phyloP scores from a whole-genome alignment of 2,113 vertebrate genomes.

The Pseudolaguvia tuberculata region DNA sequence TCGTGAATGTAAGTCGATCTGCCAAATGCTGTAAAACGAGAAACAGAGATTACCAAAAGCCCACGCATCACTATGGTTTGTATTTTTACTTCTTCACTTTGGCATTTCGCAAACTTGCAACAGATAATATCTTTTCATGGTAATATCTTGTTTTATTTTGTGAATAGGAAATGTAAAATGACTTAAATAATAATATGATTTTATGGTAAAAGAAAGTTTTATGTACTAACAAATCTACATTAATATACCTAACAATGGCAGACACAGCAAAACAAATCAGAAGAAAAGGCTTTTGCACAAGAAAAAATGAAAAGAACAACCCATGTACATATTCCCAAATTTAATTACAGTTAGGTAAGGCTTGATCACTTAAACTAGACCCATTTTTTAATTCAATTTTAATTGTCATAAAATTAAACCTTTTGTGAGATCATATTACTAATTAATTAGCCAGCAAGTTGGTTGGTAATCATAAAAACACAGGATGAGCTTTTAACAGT shows the following conservation, averaged over 20 bases:
- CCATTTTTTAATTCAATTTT: too few relatives aligned
- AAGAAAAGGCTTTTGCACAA: not conserved
- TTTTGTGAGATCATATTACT: slow-evolving; percentile 1
- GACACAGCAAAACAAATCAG: slow-evolving; percentile 27
- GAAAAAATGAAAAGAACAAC: not conserved
- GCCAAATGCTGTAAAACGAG: too few relatives aligned
- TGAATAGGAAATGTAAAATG: not conserved
- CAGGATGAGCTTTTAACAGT: not conserved
- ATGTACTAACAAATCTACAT: slow-evolving; percentile 5
- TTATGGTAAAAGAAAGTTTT: not conserved
- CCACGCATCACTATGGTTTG: not conserved
- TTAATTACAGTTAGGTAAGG: slow-evolving; percentile 4
- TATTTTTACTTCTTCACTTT: not conserved
- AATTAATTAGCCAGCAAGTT: slow-evolving; percentile 15
- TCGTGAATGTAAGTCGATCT: too few relatives aligned
- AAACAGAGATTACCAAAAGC: not conserved
- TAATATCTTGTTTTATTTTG: slow-evolving; percentile 3
- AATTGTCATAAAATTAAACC: not conserved
- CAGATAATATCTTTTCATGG: not conserved
- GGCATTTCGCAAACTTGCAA: not conserved
- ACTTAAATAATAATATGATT: not conserved
- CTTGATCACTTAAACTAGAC: not conserved
- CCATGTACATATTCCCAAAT: not conserved
- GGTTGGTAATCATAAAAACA: slow-evolving; percentile 2
- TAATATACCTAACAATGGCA: slow-evolving; percentile 24